Evolutionary conservation across 2,888 invertebrate genomes (phyloP).

Genomic region (Euzetes globulus): DNA sequence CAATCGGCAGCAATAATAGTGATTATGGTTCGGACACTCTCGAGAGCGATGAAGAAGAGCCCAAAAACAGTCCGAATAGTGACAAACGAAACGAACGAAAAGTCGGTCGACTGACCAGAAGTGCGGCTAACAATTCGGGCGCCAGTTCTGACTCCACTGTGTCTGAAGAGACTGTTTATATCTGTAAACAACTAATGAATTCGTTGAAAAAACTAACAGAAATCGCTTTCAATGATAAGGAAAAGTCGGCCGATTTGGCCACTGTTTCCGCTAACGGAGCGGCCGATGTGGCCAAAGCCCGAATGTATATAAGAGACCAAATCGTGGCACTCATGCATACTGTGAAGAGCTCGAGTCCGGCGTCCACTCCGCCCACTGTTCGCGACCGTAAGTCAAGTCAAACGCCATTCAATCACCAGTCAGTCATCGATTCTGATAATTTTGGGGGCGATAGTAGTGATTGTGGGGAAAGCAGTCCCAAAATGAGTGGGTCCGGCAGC

Average conservation of each 20-base stretch:
- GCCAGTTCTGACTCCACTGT: slow-evolving; percentile 42
- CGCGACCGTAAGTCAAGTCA: background rate
- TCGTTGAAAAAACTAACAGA: slow-evolving; percentile 60
- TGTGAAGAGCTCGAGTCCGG: slow-evolving; percentile 27
- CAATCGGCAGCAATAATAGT: slow-evolving; percentile 41
- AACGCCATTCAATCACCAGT: slow-evolving; percentile 12
- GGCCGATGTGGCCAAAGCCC: slow-evolving; percentile 39
- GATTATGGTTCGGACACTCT: slow-evolving; percentile 42
- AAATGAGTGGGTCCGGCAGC: slow-evolving; percentile 33
- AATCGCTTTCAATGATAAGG: slow-evolving; percentile 33
- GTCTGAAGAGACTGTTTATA: slow-evolving; percentile 69
- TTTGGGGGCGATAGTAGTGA: slow-evolving; percentile 34
- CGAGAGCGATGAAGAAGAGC: slow-evolving; percentile 38
- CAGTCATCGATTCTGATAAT: background rate
- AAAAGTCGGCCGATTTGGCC: slow-evolving; percentile 18
- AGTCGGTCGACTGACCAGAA: background rate
- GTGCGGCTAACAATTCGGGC: background rate
- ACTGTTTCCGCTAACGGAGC: background rate
- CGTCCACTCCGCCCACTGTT: background rate
- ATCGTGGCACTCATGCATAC: slow-evolving; percentile 42
- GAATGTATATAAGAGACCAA: slow-evolving; percentile 41
- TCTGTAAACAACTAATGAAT: slow-evolving; percentile 76
- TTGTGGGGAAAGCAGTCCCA: slow-evolving; percentile 38
- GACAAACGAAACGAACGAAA: background rate
- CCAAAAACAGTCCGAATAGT: background rate